Conservation (phyloP, 2,888 invertebrate species). For the Campopleginae sp. region DNA sequence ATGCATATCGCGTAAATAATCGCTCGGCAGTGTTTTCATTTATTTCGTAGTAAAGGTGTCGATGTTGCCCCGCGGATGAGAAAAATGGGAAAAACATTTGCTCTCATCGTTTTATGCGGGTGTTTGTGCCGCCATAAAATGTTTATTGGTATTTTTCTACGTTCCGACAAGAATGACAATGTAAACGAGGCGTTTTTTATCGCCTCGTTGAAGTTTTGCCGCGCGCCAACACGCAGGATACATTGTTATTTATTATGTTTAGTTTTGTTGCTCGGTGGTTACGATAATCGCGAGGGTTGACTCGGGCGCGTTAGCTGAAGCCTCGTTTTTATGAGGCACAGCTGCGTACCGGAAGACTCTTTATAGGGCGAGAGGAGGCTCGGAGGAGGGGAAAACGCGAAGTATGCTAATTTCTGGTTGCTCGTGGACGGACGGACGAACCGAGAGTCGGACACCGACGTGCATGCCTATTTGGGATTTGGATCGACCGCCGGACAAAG, state of each 20-base stretch:
- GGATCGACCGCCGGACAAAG: constrained; percentile 67
- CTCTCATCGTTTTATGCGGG: constrained; percentile 8
- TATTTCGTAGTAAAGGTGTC: not conserved
- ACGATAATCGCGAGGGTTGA: constrained; percentile 36
- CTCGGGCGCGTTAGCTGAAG: not conserved
- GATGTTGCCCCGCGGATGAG: not conserved
- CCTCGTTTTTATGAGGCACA: constrained; percentile 60
- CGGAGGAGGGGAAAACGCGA: constrained; percentile 57
- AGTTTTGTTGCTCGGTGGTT: constrained; percentile 22
- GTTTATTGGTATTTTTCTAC: constrained; percentile 16
- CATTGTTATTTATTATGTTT: constrained; percentile 56
- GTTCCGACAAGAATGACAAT: constrained; percentile 23
- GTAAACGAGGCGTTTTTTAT: constrained; percentile 30
- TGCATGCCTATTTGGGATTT: constrained; percentile 79
- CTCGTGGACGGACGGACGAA: constrained; percentile 63
- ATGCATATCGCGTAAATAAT: not conserved
- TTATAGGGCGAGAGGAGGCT: constrained; percentile 52
- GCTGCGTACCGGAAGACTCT: constrained; percentile 64
- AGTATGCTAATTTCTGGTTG: constrained; percentile 68
- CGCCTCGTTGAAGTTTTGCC: constrained; percentile 13
- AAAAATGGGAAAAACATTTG: not conserved
- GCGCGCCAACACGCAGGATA: constrained; percentile 14
- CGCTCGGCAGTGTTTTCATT: not conserved
- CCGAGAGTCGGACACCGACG: constrained; percentile 72
- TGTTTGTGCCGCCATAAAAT: constrained; percentile 15